Base-by-base conservation (phyloP, 2,888 invertebrate genomes). In the Heteromurus nitidus region DNA sequence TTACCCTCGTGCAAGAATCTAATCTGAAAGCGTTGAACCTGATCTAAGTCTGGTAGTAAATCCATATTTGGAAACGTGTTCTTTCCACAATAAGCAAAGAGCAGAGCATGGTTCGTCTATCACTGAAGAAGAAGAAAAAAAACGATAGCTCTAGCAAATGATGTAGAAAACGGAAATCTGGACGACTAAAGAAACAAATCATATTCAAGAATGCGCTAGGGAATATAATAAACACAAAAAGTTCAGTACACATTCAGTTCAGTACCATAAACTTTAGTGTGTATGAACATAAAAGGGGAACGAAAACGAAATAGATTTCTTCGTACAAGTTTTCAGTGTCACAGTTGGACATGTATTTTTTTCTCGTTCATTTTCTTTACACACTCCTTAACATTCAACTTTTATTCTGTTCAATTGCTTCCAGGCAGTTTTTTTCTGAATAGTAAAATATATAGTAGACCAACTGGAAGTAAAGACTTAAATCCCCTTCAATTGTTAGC, bases 361-460 rank as follows among this genome's bases (percentile, higher is more conserved):
- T 16, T 50, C 50, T 11, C 50, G 20, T 18, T 50, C n/a, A n/a
- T 26, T 24, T 44, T 24, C 36, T 36, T 50, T 9, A 20, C 47
- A 64, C 22, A 65, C 74, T 67, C 42, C 75, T 68, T 75, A 55
- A 72, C 50, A 53, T 53, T 74, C 53, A 31, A 72, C 50, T 65
- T 53, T 74, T 64, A 31, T 47, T 47, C 55, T 24, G 20, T 50
- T 24, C 11, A 67, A 28, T 76, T 30, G 62, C 77, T 77, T 77
- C 77, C 77, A 77, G 62, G 62, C 69, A 69, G 77, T 69, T 77
- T 55, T 28, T 16, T 16, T n/a, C n/a, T 13, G 47, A 47, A 47
- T 47, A 16, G 47, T 47, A n/a, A n/a, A n/a, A n/a, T n/a, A n/a
- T n/a, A n/a, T n/a, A n/a, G n/a, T n/a, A n/a, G n/a, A n/a, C n/a